phyloP scores from a whole-genome alignment of 1,140 invertebrate species.

The Brachionus sp. region DNA sequence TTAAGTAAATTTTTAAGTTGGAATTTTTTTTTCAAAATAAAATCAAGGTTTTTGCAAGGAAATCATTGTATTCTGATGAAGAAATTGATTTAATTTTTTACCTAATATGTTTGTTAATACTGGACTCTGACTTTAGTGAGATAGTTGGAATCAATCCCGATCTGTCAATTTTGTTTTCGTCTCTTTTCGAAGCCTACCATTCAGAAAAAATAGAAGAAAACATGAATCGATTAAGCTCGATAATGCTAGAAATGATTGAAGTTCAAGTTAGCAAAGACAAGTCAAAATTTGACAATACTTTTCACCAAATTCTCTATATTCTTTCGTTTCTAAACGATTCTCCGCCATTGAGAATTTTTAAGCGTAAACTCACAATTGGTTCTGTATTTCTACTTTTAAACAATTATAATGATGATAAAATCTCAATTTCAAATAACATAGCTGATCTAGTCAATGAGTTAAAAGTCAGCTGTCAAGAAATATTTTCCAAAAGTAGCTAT shows the following conservation, averaged over 20 bases:
- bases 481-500: constrained; percentile 29
- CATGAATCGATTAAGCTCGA: background rate
- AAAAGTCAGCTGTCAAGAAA: background rate
- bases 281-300: background rate
- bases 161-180: background rate
- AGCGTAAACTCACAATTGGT: background rate
- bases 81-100: constrained; percentile 15
- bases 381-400: background rate
- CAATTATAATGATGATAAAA: background rate
- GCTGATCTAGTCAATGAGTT: background rate
- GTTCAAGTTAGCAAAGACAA: background rate
- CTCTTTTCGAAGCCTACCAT: background rate
- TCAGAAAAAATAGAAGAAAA: background rate
- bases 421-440: background rate
- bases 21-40: background rate
- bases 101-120: background rate
- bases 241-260: background rate
- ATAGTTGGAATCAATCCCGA: background rate
- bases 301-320: background rate
- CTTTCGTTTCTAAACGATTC: background rate
- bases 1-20: background rate
- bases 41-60: background rate
- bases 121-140: background rate
- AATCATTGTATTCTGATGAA: background rate
- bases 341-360: background rate